Evolutionary conservation across 2,797 vertebrate species (phyloP).

Genomic region (Bovichtus variegatus): DNA sequence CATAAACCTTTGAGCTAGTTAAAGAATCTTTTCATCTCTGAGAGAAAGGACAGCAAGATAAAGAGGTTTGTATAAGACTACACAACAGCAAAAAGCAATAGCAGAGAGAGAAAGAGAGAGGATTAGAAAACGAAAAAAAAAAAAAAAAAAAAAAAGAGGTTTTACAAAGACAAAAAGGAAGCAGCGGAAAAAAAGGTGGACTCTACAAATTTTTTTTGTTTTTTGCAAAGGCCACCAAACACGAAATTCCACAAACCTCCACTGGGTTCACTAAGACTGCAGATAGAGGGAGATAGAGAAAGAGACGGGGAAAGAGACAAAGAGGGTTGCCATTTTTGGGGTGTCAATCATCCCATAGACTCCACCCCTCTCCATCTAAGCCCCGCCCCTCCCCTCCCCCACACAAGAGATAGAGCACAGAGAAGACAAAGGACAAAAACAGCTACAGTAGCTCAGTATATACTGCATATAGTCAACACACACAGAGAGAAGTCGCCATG

Average conservation of each 20-base stretch:
- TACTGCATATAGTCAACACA: conserved; percentile 99
- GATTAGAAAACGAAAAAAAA: conserved; percentile 50
- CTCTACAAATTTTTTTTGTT: conserved; percentile 84
- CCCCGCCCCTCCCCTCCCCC: conserved; percentile 83
- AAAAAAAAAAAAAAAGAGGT: conserved; percentile 19
- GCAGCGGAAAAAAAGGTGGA: conserved; percentile 95
- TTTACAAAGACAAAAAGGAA: conserved; percentile 95
- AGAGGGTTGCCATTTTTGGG: conserved; percentile 19
- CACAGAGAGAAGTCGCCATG: conserved; percentile 97
- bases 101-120: conserved; percentile 87
- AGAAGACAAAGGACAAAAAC: conserved; percentile 99
- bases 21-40: conserved; percentile 98
- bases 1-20: conserved; percentile 99
- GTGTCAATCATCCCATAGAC: conserved; percentile 15
- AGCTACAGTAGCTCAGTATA: conserved; percentile 99
- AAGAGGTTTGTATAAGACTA: conserved; percentile 91
- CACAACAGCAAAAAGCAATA: conserved; percentile 99
- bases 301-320: conserved; percentile 58
- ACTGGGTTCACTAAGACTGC: conserved; percentile 99
- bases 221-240: conserved; percentile 96
- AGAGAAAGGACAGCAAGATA: conserved; percentile 89
- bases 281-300: conserved; percentile 73
- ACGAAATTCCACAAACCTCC: conserved; percentile 99
- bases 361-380: conserved; percentile 10
- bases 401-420: conserved; percentile 96